Evolutionary conservation across 2,888 invertebrate genomes (phyloP), one percentile per base, ranked within the genome.

Genomic region (Tenthredo notha): DNA sequence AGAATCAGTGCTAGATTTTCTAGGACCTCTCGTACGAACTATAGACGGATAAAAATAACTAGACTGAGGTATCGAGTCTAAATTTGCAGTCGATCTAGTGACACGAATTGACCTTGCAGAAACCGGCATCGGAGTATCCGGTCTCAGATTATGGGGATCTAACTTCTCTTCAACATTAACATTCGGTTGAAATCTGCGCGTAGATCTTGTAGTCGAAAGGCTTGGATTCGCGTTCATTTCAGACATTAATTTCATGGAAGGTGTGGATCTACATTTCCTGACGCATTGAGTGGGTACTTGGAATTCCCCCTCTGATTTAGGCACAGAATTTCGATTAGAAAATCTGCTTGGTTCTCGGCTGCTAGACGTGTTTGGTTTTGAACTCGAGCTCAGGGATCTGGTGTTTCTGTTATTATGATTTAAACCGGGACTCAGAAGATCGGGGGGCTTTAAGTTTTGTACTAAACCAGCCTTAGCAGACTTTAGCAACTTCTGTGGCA

Each of bases 81-180:
- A 67, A 84, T 87, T 85, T 10, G 85, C 80, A 0, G 85, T 77
- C 2, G 88, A 88, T 84, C 88, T 85, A 18, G 88, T 88, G 10
- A 88, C 84, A 1, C 88, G 86, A 21, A 70, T 82, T 4, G 86
- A 29, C 4, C 40, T 33, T 3, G 7, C 15, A 7, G 84, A 77
- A 1, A 84, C 86, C 1, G 92, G 92, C 61, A 92, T 86, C 0
- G 92, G 92, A 3, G 92, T 92, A 67, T 92, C 92, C 0, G 92
- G 92, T 33, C 92, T 86, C 5, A 89, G 89, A 85, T 86, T 90
- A 12, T 65, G 78, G 15, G 74, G 82, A 29, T 67, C 87, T 0
- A 67, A 6, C 78, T 70, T 0, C 87, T 86, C 1, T 84, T 61
- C 12, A 61, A 0, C 7, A 86, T 72, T 84, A 86, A 87, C 61